These are phyloP conservation scores for Otus scops DNA, from an alignment of 2,797 vertebrate species.

Conservation along the genomic window DNA sequence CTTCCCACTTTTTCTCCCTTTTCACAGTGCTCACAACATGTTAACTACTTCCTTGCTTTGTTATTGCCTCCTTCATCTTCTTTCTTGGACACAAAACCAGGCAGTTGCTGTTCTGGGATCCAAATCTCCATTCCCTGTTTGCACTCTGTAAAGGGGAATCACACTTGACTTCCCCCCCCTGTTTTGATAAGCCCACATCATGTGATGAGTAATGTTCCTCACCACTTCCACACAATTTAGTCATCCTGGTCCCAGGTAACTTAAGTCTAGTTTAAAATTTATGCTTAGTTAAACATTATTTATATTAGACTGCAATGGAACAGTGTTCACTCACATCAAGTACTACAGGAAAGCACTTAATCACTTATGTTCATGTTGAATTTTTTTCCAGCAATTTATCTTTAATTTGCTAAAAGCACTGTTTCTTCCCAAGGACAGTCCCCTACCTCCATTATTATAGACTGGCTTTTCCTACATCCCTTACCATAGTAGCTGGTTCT, in stretches of 20 bases:
- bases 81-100: not conserved
- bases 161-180: not conserved
- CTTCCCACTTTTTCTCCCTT: not conserved
- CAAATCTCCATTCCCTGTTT: not conserved
- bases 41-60: constrained; percentile 1
- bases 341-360: not conserved
- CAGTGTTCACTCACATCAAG: not conserved
- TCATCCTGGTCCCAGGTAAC: not conserved
- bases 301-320: not conserved
- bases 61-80: not conserved
- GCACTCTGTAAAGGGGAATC: not conserved
- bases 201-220: not conserved
- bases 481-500: not conserved
- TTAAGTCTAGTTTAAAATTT: not conserved
- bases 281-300: constrained; percentile 15
- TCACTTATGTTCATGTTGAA: not conserved
- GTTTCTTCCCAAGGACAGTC: not conserved
- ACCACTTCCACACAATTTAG: not conserved
- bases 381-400: not conserved
- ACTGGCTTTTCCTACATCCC: not conserved
- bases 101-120: not conserved
- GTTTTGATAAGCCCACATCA: not conserved
- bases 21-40: not conserved
- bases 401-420: not conserved
- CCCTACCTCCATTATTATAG: not conserved